A percentile compares a stretch with the other conserved stretches of the same genome.
Conservation (phyloP, 2,888 invertebrate species). For the Eupsilia transversa region DNA sequence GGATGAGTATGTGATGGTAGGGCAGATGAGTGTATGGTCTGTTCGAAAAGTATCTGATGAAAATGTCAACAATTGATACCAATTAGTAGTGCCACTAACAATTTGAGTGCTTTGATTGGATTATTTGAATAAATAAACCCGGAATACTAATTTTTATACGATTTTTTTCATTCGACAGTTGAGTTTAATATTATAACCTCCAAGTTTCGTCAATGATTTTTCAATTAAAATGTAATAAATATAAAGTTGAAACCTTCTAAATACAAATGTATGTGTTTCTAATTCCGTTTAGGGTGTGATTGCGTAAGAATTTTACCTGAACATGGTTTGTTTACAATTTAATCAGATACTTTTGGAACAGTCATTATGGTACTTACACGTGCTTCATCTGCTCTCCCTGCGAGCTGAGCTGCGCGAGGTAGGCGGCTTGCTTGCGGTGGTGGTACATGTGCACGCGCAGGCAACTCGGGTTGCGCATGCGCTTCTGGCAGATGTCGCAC, state of each 20-base stretch:
- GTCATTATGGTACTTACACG: conserved; percentile 20
- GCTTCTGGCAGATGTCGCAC: conserved; percentile 93
- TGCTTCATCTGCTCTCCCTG: conserved; percentile 66
- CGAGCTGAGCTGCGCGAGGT: conserved; percentile 82
- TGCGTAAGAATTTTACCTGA: neutral
- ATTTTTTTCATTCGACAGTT: neutral
- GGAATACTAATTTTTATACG: neutral
- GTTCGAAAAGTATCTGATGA: neutral
- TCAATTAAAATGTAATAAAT: neutral
- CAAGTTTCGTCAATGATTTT: neutral
- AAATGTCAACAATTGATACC: neutral
- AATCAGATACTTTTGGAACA: neutral
- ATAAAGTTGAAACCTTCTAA: neutral
- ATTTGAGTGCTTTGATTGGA: neutral
- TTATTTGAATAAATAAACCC: neutral
- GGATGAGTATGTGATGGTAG: neutral
- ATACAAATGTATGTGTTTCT: neutral
- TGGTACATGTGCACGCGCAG: conserved; percentile 92
- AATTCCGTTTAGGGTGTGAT: neutral
- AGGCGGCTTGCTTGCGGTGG: conserved; percentile 91
- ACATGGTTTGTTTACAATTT: neutral
- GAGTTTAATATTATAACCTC: neutral
- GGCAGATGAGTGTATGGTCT: neutral
- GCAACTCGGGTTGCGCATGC: conserved; percentile 92
- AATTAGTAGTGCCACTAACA: neutral